Evolutionary conservation across 2,113 vertebrate genomes (phyloP).

Genomic region (Sebastes schlegelii): DNA sequence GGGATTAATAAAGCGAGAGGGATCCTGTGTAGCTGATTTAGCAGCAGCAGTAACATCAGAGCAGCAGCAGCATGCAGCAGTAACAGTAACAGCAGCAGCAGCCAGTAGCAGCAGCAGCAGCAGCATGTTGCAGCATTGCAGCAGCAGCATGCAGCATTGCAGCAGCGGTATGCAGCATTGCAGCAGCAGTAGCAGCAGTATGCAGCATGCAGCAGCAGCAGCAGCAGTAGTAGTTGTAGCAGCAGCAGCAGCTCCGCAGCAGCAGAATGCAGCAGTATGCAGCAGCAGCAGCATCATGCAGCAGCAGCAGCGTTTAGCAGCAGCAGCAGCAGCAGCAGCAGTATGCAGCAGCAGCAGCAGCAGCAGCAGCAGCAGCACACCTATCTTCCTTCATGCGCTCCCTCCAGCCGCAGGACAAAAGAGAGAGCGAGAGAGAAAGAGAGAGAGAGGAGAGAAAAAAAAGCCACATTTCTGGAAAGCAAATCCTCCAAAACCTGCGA

Average conservation of each 20-base stretch:
- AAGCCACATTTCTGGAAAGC: conserved; percentile 68
- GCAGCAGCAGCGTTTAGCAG: conserved; percentile 28
- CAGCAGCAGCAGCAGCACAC: conserved; percentile 60
- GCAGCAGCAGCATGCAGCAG: conserved; percentile 56
- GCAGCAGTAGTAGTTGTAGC: background rate
- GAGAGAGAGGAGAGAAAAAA: conserved; percentile 7
- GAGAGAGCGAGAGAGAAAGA: background rate
- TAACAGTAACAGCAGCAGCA: conserved; percentile 36
- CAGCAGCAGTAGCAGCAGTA: too few relatives aligned
- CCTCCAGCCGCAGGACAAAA: conserved; percentile 56
- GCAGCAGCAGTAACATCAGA: conserved; percentile 28
- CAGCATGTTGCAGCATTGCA: conserved; percentile 14
- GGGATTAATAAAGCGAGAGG: conserved; percentile 30
- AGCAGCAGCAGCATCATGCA: conserved; percentile 33
- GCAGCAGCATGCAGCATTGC: too few relatives aligned
- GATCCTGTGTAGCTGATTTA: conserved; percentile 26
- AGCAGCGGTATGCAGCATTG: too few relatives aligned
- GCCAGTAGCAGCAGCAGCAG: conserved; percentile 44
- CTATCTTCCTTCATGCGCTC: conserved; percentile 65
- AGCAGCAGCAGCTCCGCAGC: conserved; percentile 30
- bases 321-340: conserved; percentile 42
- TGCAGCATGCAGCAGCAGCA: too few relatives aligned
- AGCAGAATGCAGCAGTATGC: background rate
- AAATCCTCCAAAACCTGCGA: conserved; percentile 51
- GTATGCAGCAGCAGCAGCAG: conserved; percentile 15